These are phyloP conservation scores for Zosterops lateralis DNA, from an alignment of 2,113 vertebrate species.

Conservation along the genomic window DNA sequence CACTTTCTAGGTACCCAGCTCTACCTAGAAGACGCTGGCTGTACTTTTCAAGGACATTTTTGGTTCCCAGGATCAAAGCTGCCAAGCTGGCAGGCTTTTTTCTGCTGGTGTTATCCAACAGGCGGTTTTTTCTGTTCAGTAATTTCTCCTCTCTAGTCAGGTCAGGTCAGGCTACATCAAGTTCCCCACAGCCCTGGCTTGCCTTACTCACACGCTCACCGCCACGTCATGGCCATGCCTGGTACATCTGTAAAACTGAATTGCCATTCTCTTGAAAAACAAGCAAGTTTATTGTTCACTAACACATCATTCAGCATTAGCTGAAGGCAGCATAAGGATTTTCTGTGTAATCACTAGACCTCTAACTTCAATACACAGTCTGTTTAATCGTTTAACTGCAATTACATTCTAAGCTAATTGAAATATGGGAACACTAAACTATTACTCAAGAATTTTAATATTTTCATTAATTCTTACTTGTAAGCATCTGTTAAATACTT, in stretches of 20 bases:
- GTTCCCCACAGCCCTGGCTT: not conserved
- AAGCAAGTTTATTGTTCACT: not conserved
- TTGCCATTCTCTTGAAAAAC: not conserved
- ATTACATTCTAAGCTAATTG: not conserved
- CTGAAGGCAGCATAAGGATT: not conserved
- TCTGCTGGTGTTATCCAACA: not conserved
- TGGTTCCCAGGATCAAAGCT: not conserved
- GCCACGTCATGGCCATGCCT: rapidly evolving
- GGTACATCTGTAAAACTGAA: not conserved
- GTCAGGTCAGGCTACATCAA: not conserved
- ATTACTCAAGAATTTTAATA: not conserved
- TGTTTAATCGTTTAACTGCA: not conserved
- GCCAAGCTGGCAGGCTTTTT: not conserved
- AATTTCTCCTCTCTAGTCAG: not conserved
- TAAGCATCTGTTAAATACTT: not conserved
- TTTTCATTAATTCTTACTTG: not conserved
- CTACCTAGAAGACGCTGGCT: not conserved
- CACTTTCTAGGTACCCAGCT: not conserved
- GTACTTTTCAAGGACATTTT: not conserved
- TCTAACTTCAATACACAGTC: not conserved
- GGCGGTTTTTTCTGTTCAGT: not conserved
- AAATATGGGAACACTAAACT: not conserved
- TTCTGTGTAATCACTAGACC: not conserved
- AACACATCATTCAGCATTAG: not conserved
- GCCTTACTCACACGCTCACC: not conserved